phyloP scores from a whole-genome alignment of 1,140 invertebrate species.

The Pomacea maculata region DNA sequence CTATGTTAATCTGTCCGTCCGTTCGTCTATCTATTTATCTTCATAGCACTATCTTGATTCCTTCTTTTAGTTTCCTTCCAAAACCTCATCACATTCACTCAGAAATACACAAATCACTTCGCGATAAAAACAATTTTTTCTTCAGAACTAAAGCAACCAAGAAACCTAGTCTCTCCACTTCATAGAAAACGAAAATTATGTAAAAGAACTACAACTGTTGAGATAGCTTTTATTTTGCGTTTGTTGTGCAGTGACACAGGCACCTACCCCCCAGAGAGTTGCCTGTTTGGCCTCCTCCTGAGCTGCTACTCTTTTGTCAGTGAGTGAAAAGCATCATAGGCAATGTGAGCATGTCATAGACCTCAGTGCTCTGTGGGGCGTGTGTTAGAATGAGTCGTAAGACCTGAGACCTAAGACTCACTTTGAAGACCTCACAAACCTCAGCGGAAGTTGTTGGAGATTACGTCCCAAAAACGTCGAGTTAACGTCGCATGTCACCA shows the following conservation, averaged over 20 bases:
- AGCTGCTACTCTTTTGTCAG: conserved; percentile 13
- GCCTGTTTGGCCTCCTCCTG: conserved; percentile 19
- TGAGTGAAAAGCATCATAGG: conserved; percentile 1
- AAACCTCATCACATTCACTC: neutral
- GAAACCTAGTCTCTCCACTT: too few relatives aligned
- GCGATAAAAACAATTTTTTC: too few relatives aligned
- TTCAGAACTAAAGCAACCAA: too few relatives aligned
- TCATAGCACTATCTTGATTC: neutral
- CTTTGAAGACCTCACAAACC: neutral
- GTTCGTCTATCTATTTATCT: neutral
- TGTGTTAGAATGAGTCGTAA: too few relatives aligned
- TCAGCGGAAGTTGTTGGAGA: too few relatives aligned
- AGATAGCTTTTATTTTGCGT: too few relatives aligned
- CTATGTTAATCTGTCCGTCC: neutral
- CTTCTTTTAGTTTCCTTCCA: neutral
- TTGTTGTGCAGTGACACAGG: conserved; percentile 22
- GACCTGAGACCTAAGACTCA: neutral
- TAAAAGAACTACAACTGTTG: too few relatives aligned
- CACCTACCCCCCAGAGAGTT: conserved; percentile 21
- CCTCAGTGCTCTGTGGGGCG: neutral
- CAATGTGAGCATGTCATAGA: neutral
- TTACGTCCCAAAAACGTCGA: too few relatives aligned
- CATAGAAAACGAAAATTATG: too few relatives aligned
- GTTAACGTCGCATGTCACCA: too few relatives aligned
- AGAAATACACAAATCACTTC: too few relatives aligned